phyloP scores from a whole-genome alignment of 2,797 vertebrate species.

The Petrocephalus sullivani region DNA sequence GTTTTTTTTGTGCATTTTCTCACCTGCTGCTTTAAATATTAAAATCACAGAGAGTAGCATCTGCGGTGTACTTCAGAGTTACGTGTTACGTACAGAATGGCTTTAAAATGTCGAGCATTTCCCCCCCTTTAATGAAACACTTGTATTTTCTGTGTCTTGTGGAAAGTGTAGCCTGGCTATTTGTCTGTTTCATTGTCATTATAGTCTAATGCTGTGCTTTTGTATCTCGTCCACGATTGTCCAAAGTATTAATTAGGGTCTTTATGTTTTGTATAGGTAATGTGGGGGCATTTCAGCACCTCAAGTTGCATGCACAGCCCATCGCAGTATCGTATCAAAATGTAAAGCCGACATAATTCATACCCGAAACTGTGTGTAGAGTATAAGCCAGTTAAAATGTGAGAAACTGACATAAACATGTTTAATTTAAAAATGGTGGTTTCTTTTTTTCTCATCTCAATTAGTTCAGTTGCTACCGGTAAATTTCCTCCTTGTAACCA shows the following conservation, averaged over 20 bases:
- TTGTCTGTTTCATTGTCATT: constrained; percentile 63
- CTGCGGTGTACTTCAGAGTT: constrained; percentile 50
- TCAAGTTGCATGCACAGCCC: constrained; percentile 75
- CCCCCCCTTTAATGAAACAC: neutral
- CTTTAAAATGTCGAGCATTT: constrained; percentile 53
- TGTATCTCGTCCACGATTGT: constrained; percentile 61
- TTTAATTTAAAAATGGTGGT: constrained; percentile 48
- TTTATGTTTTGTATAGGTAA: constrained; percentile 55
- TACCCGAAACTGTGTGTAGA: constrained; percentile 58
- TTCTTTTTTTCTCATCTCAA: constrained; percentile 29
- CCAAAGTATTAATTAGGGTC: constrained; percentile 62
- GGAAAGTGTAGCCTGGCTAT: constrained; percentile 64
- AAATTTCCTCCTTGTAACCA: neutral
- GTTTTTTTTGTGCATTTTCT: constrained; percentile 50
- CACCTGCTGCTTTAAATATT: constrained; percentile 59
- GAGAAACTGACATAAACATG: constrained; percentile 64
- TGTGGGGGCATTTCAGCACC: constrained; percentile 75
- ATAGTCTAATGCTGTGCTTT: constrained; percentile 71
- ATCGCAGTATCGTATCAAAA: constrained; percentile 68
- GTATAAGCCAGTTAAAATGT: constrained; percentile 55
- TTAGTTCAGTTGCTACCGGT: neutral
- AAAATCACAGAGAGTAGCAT: constrained; percentile 45
- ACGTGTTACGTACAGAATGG: neutral
- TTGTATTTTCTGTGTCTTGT: constrained; percentile 73
- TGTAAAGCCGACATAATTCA: constrained; percentile 47